A percentile compares a stretch with the other conserved stretches of the same genome.
Conservation (phyloP, 2,113 vertebrate genomes). For the Eublepharis macularius region DNA sequence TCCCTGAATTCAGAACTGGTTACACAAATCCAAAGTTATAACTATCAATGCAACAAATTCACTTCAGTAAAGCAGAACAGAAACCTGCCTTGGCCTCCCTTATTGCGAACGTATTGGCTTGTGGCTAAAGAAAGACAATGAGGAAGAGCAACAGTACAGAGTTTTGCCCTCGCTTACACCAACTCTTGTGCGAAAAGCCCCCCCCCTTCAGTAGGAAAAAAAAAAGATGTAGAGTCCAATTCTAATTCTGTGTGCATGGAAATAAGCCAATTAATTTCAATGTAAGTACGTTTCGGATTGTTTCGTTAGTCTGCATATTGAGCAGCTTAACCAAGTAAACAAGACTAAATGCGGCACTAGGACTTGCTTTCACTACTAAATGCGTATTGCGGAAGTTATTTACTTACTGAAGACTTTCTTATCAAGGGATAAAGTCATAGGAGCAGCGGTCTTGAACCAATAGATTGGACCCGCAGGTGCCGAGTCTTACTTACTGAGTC, state of each 20-base stretch:
- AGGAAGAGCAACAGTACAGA: not conserved
- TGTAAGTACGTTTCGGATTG: not conserved
- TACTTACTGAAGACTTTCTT: not conserved
- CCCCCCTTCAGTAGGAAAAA: not conserved
- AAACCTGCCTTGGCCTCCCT: not conserved
- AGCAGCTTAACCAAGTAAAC: not conserved
- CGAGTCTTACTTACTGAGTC: too few species aligned
- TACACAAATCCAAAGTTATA: too few species aligned
- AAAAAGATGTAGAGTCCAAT: not conserved
- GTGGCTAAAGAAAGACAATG: not conserved
- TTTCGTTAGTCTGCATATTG: not conserved
- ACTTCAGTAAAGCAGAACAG: too few species aligned
- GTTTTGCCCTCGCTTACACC: not conserved
- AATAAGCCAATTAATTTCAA: not conserved
- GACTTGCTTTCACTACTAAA: not conserved
- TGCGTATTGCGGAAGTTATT: not conserved
- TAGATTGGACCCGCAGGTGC: too few species aligned
- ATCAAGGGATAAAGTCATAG: not conserved
- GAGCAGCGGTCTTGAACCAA: too few species aligned
- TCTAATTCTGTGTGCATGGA: not conserved
- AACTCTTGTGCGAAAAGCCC: not conserved
- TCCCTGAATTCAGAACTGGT: too few species aligned
- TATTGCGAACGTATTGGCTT: not conserved
- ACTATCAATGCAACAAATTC: too few species aligned
- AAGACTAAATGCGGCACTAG: not conserved